Evolutionary conservation across 2,888 invertebrate genomes (phyloP).

Genomic region (Dicyrtomina minuta): DNA sequence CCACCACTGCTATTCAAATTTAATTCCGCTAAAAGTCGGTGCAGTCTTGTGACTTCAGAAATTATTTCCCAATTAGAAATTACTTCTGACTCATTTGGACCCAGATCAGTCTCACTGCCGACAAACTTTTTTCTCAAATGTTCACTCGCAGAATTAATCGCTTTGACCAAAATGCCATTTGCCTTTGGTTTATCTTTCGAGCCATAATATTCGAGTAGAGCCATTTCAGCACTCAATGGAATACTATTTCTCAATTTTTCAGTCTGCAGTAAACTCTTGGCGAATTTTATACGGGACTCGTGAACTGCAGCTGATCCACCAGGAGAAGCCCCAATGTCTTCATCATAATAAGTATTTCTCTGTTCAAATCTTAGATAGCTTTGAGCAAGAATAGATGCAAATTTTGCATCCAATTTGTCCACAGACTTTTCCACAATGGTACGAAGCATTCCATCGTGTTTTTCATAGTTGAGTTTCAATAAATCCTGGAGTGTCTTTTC

Average conservation of each 20-base stretch:
- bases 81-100: slow-evolving; percentile 24
- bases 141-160: slow-evolving; percentile 42
- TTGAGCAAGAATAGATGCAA: slow-evolving; percentile 43
- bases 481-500: slow-evolving; percentile 5
- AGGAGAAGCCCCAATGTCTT: too few relatives aligned
- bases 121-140: slow-evolving; percentile 28
- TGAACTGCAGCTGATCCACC: slow-evolving; percentile 18
- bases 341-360: slow-evolving; percentile 22
- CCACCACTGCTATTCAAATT: slow-evolving; percentile 36
- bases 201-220: slow-evolving; percentile 48
- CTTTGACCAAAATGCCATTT: slow-evolving; percentile 43
- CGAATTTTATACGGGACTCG: slow-evolving; percentile 40
- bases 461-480: slow-evolving; percentile 32
- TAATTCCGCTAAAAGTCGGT: slow-evolving; percentile 45
- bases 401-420: slow-evolving; percentile 39
- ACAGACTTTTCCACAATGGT: slow-evolving; percentile 36
- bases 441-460: slow-evolving; percentile 37
- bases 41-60: slow-evolving; percentile 40
- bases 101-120: slow-evolving; percentile 15
- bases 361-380: slow-evolving; percentile 48
- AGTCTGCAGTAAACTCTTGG: slow-evolving; percentile 44
- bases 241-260: slow-evolving; percentile 47
- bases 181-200: slow-evolving; percentile 35
- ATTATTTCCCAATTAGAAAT: slow-evolving; percentile 42
- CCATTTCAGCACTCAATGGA: slow-evolving; percentile 44